Evolutionary conservation across 2,797 vertebrate species (phyloP).

Genomic region (Enteromius thamalakanensis): DNA sequence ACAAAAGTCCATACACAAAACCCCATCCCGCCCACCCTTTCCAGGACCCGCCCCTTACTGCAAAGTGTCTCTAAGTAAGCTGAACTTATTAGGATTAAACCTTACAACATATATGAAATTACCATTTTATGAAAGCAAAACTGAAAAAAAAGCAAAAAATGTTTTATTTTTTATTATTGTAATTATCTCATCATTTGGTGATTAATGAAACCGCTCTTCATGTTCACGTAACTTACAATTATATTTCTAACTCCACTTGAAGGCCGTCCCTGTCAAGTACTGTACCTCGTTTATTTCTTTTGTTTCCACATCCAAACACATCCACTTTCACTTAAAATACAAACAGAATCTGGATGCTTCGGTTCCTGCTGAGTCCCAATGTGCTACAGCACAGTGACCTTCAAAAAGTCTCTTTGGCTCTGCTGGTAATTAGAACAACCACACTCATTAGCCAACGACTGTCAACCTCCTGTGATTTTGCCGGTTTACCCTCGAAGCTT

Average conservation of each 20-base stretch:
- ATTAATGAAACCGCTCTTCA: background rate
- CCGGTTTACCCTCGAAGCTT: slow-evolving; percentile 47
- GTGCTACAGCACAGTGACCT: slow-evolving; percentile 54
- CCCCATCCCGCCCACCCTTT: too few relatives aligned
- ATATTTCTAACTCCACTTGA: background rate
- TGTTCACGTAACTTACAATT: background rate
- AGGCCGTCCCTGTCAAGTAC: background rate
- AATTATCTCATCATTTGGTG: background rate
- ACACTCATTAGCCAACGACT: slow-evolving; percentile 65
- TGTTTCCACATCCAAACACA: background rate
- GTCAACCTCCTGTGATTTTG: slow-evolving; percentile 58
- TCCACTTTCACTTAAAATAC: background rate
- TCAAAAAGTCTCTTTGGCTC: slow-evolving; percentile 54
- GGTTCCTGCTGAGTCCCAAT: background rate
- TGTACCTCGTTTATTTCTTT: background rate
- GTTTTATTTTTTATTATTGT: background rate
- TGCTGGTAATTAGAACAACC: slow-evolving; percentile 65
- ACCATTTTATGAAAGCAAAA: too few relatives aligned
- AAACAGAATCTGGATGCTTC: slow-evolving; percentile 7
- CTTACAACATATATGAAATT: too few relatives aligned
- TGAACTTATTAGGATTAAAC: too few relatives aligned
- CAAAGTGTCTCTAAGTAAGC: too few relatives aligned
- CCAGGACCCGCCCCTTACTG: too few relatives aligned
- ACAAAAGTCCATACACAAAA: too few relatives aligned
- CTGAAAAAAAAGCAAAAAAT: too few relatives aligned